Percentiles rank a stretch among this genome's conserved stretches.
Conservation (phyloP, 2,113 vertebrate genomes). For the Sinosuthora webbiana region DNA sequence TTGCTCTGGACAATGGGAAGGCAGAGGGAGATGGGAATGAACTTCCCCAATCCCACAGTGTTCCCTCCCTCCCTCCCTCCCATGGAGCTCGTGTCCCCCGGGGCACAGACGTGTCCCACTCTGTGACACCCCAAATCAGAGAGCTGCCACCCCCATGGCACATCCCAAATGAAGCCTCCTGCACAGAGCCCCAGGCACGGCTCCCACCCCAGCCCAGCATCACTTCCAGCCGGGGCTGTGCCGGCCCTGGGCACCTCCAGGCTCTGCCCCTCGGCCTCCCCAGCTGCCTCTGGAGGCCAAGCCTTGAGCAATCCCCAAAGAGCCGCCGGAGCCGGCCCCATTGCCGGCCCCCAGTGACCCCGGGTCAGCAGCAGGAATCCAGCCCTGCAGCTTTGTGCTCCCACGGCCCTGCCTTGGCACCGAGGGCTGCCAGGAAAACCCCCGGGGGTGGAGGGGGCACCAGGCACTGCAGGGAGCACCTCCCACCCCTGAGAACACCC, state of each 20-base stretch:
- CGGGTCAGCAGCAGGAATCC: neutral
- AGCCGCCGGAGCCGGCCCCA: accelerated
- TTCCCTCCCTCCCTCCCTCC: neutral
- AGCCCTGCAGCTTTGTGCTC: neutral
- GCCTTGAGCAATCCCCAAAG: constrained; percentile 11
- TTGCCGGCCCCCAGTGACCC: neutral
- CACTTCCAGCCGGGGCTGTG: accelerated
- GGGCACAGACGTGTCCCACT: accelerated
- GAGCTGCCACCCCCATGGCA: accelerated
- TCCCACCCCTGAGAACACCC: neutral
- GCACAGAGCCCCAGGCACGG: neutral
- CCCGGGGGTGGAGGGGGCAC: neutral
- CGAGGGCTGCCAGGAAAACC: accelerated
- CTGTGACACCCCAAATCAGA: neutral
- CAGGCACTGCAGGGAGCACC: neutral
- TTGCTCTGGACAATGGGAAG: neutral
- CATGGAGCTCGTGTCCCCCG: accelerated
- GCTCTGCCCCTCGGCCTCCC: neutral
- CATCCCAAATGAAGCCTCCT: neutral
- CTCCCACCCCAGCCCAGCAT: accelerated
- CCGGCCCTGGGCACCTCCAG: accelerated
- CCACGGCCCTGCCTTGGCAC: accelerated
- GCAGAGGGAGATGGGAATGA: neutral
- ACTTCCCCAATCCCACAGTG: accelerated
- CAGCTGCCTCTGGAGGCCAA: neutral